Conservation (phyloP, 2,797 vertebrate genomes). For the Arnoldichthys spilopterus region DNA sequence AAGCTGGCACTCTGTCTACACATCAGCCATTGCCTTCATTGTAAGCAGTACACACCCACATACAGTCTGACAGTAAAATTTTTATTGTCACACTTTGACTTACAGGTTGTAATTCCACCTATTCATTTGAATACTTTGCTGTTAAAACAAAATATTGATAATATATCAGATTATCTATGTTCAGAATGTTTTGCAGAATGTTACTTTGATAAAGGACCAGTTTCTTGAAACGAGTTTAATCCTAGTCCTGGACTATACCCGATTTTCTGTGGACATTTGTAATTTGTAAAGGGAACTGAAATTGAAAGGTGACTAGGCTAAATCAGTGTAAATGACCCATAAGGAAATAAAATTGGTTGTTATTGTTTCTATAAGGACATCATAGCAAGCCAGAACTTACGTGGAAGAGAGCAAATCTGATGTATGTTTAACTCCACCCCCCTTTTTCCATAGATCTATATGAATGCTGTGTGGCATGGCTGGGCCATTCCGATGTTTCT, state of each 20-base stretch:
- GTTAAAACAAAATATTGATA: not conserved
- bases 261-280: too few relatives aligned
- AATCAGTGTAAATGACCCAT: not conserved
- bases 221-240: too few relatives aligned
- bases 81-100: not conserved
- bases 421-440: not conserved
- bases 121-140: not conserved
- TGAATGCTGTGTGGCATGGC: constrained; percentile 96
- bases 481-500: constrained; percentile 97
- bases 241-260: too few relatives aligned
- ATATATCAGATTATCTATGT: too few relatives aligned
- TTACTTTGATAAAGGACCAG: too few relatives aligned
- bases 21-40: constrained; percentile 95
- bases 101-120: not conserved
- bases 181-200: too few relatives aligned
- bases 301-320: too few relatives aligned
- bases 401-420: not conserved
- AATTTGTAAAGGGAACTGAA: too few relatives aligned
- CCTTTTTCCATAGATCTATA: constrained; percentile 84
- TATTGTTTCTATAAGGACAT: not conserved
- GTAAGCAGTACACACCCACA: constrained; percentile 75
- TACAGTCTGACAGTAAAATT: not conserved
- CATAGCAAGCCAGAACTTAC: not conserved
- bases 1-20: constrained; percentile 96
- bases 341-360: not conserved